phyloP scores from a whole-genome alignment of 2,888 invertebrate genomes.

The Eupithecia dodoneata region DNA sequence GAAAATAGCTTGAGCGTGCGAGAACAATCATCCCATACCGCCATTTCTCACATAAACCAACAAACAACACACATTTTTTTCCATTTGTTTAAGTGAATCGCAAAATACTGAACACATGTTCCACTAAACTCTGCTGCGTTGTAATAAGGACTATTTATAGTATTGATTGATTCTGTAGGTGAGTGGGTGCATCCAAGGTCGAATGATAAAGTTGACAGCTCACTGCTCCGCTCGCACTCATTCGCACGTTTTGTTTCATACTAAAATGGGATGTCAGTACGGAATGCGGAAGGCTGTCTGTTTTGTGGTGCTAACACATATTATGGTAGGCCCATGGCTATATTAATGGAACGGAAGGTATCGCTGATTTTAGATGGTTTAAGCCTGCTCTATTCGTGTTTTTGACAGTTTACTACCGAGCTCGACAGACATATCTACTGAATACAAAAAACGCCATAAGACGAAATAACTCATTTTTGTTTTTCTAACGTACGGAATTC shows the following conservation, averaged over 20 bases:
- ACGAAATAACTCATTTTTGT: neutral
- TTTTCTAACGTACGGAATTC: neutral
- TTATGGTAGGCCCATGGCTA: neutral
- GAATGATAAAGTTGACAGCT: slow-evolving; percentile 1
- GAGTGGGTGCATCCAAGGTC: slow-evolving; percentile 10
- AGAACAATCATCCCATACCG: neutral
- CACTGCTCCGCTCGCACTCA: neutral
- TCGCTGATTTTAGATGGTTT: neutral
- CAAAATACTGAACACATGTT: neutral
- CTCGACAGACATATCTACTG: neutral
- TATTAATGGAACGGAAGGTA: neutral
- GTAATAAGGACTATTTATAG: slow-evolving; percentile 5
- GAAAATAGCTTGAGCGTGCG: neutral
- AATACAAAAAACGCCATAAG: neutral
- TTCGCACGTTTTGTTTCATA: neutral
- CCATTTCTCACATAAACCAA: slow-evolving; percentile 11
- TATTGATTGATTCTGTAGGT: slow-evolving; percentile 5
- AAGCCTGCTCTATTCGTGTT: neutral
- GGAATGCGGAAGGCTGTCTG: neutral
- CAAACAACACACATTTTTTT: slow-evolving; percentile 6
- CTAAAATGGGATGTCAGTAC: neutral
- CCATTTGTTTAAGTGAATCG: slow-evolving; percentile 10
- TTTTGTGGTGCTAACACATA: neutral
- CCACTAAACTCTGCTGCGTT: slow-evolving; percentile 6
- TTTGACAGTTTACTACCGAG: neutral